Base-by-base conservation (phyloP, 2,113 vertebrate genomes). In the Argyrosomus japonicus region DNA sequence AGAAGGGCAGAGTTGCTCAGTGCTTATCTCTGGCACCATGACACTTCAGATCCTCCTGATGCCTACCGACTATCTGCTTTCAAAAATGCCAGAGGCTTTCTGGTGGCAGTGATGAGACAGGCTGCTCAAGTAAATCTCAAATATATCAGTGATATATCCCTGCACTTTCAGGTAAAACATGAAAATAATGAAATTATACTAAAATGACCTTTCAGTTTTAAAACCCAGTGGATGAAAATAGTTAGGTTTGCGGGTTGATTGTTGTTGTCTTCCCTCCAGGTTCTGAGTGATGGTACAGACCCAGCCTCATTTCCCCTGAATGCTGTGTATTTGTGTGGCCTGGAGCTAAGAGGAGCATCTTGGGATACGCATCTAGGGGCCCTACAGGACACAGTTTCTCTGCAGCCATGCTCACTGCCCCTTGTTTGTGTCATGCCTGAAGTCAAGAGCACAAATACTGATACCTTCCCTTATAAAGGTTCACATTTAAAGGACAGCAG, bases 61-160 rank as follows among this genome's bases (percentile, higher is more conserved):
- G 68, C 87, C 51, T 97, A 96, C 83, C 92, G 95, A 48, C 87
- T 96, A 11, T 93, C 95, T 1, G 95, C 95, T 63, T 97, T 96
- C 81, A 69, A 53, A 48, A 92, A 94, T 21, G 94, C 96, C 1
- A 89, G 72, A 43, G 93, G 94, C 51, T 91, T 97, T 64, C 89
- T 97, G 50, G 87, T 91, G 48, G 93, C 96, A 0, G 23, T 96
- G 65, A 94, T 93, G 50, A 93, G 93, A 92, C 92, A 96, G 68
- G 89, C 89, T 1, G 94, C 93, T 18, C 82, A 57, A 8, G 17
- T 36, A 2, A 81, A 94, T 27, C 79, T 71, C 36, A 90, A 56
- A 70, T 88, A 87, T 17, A 32, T 92, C 77, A 88, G 90, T 51
- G 68, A 91, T 8, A 63, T 94, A 43, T 36, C 27, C 1, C 80